A percentile compares a stretch with the other conserved stretches of the same genome.
phyloP scores from a whole-genome alignment of 2,888 invertebrate genomes.

The Amblyjoppa fuscipennis region DNA sequence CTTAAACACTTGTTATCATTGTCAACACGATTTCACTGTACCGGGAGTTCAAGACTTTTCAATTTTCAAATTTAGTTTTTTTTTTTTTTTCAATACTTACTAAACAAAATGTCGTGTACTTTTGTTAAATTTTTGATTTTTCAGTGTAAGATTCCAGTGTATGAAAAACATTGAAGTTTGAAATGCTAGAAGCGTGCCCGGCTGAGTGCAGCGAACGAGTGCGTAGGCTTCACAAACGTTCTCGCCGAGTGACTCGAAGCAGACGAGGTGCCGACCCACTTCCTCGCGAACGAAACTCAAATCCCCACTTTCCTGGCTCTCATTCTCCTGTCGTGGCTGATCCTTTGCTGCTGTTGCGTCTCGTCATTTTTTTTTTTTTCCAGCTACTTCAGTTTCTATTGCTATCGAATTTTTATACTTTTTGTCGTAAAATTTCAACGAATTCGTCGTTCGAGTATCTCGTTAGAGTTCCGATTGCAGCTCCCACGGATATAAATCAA shows the following conservation, averaged over 20 bases:
- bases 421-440: neutral
- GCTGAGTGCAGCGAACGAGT: slow-evolving; percentile 80
- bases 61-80: neutral
- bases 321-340: slow-evolving; percentile 26
- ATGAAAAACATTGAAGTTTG: slow-evolving; percentile 6
- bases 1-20: slow-evolving; percentile 15
- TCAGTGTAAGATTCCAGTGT: neutral
- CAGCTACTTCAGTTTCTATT: slow-evolving; percentile 42
- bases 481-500: slow-evolving; percentile 40
- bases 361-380: slow-evolving; percentile 31
- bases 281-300: slow-evolving; percentile 78
- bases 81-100: neutral
- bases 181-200: slow-evolving; percentile 72
- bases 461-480: neutral
- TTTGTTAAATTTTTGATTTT: neutral
- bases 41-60: neutral
- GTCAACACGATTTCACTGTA: slow-evolving; percentile 47
- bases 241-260: slow-evolving; percentile 80
- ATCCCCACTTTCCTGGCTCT: slow-evolving; percentile 69
- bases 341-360: slow-evolving; percentile 20
- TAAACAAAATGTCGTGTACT: slow-evolving; percentile 35
- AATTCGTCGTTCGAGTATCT: neutral
- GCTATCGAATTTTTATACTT: slow-evolving; percentile 16
- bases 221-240: slow-evolving; percentile 78
- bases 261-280: slow-evolving; percentile 84